A percentile compares a stretch with the other conserved stretches of the same genome.
Conservation (phyloP, 2,113 vertebrate genomes). For the Cinclus cinclus region DNA sequence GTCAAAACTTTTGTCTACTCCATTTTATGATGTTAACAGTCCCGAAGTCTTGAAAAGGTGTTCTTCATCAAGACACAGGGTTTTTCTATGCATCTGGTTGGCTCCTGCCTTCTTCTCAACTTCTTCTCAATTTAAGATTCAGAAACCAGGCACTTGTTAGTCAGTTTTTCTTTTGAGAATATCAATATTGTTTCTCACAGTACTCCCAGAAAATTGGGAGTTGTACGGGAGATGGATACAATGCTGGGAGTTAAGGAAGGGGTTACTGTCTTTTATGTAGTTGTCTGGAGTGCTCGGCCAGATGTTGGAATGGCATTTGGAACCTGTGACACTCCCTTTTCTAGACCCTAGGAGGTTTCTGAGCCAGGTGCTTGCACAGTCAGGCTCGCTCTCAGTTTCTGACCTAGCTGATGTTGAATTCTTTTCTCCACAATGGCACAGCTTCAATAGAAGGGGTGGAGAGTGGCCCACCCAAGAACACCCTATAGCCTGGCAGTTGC, state of each 20-base stretch:
- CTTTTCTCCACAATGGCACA: constrained; percentile 51
- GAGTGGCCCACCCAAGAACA: constrained; percentile 68
- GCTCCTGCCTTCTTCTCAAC: neutral
- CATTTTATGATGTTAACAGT: neutral
- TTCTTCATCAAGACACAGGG: neutral
- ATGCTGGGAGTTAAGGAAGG: neutral
- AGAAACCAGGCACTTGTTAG: neutral
- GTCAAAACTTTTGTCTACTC: neutral
- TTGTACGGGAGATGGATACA: neutral
- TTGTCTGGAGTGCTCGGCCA: neutral
- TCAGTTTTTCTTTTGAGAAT: neutral
- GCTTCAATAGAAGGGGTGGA: constrained; percentile 64
- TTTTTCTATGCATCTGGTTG: neutral
- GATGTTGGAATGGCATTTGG: neutral
- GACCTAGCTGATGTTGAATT: constrained; percentile 57
- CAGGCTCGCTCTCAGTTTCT: neutral
- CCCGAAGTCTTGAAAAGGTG: neutral
- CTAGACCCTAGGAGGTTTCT: neutral
- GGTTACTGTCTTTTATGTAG: neutral
- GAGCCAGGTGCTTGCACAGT: constrained; percentile 3
- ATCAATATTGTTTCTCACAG: neutral
- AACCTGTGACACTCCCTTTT: neutral
- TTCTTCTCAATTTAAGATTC: neutral
- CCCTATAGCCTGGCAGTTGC: constrained; percentile 53
- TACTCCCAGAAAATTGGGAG: neutral